Evolutionary conservation across 2,888 invertebrate species (phyloP).

Genomic region (Dasysyrphus albostriatus): DNA sequence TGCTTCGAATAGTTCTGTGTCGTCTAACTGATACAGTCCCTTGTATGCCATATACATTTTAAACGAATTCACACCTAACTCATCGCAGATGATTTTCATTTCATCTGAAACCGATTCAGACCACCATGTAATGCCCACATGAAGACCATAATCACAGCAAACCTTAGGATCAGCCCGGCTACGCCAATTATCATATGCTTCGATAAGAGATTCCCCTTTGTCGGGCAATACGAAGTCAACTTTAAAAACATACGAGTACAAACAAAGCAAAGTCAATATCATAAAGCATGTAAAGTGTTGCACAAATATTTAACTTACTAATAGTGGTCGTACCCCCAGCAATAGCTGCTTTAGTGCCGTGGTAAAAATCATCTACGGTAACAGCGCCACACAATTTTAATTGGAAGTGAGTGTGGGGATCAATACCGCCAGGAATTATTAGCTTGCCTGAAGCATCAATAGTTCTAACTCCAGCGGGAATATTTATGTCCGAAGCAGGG

Average conservation of each 20-base stretch:
- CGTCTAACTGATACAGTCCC: slow-evolving; percentile 94
- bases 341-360: slow-evolving; percentile 97
- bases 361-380: slow-evolving; percentile 97
- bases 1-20: slow-evolving; percentile 93
- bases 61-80: slow-evolving; percentile 97
- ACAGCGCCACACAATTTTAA: slow-evolving; percentile 96
- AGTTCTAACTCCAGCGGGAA: slow-evolving; percentile 94
- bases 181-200: slow-evolving; percentile 96
- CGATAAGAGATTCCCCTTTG: slow-evolving; percentile 93
- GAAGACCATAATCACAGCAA: slow-evolving; percentile 98
- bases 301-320: slow-evolving; percentile 86
- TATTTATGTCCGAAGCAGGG: slow-evolving; percentile 81
- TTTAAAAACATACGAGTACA: too few relatives aligned
- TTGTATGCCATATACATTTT: slow-evolving; percentile 99
- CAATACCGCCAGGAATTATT: slow-evolving; percentile 97
- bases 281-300: background rate
- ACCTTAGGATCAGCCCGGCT: slow-evolving; percentile 97
- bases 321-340: slow-evolving; percentile 99
- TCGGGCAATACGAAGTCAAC: slow-evolving; percentile 95
- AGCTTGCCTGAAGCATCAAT: slow-evolving; percentile 97
- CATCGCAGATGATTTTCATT: slow-evolving; percentile 93
- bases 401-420: slow-evolving; percentile 98
- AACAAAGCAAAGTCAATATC: slow-evolving; percentile 8
- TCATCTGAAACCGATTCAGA: slow-evolving; percentile 91
- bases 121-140: slow-evolving; percentile 97